A percentile compares a stretch with the other conserved stretches of the same genome.
These are phyloP conservation scores for Caenorhabditis inopinata DNA, from an alignment of 1,140 invertebrate genomes.

Conservation along the genomic window DNA sequence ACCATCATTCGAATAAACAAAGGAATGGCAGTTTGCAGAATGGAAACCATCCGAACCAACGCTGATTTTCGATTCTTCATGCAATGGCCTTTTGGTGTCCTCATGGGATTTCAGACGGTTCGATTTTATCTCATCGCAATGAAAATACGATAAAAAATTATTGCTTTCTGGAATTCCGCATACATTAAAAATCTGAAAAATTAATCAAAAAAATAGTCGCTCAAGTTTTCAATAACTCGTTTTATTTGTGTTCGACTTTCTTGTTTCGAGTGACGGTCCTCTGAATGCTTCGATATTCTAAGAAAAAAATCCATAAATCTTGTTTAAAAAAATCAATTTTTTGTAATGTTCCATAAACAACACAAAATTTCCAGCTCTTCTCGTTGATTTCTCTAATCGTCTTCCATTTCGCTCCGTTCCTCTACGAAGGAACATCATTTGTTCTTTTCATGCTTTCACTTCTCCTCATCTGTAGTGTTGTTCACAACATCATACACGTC, in stretches of 20 bases:
- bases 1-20: not conserved
- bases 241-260: no score
- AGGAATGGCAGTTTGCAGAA: not conserved
- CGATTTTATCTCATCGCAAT: no score
- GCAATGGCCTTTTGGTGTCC: slow-evolving; percentile 13
- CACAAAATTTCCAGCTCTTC: not conserved
- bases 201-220: no score
- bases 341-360: no score
- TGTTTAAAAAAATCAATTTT: no score
- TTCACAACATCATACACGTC: slow-evolving; percentile 18
- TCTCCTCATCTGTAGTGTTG: slow-evolving; percentile 7
- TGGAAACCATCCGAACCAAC: slow-evolving; percentile 9
- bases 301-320: no score
- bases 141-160: no score
- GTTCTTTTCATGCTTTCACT: not conserved
- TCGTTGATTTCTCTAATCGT: not conserved
- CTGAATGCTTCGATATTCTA: no score
- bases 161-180: no score
- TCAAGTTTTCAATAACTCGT: no score
- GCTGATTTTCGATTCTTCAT: slow-evolving; percentile 18
- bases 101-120: slow-evolving; percentile 12
- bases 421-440: slow-evolving; percentile 4
- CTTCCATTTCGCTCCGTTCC: slow-evolving; percentile 8
- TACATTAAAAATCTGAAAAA: no score
- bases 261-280: no score